Percentiles rank a stretch among this genome's conserved stretches.
These are phyloP conservation scores for Brassicogethes aeneus DNA, from an alignment of 2,888 invertebrate species.

Conservation along the genomic window DNA sequence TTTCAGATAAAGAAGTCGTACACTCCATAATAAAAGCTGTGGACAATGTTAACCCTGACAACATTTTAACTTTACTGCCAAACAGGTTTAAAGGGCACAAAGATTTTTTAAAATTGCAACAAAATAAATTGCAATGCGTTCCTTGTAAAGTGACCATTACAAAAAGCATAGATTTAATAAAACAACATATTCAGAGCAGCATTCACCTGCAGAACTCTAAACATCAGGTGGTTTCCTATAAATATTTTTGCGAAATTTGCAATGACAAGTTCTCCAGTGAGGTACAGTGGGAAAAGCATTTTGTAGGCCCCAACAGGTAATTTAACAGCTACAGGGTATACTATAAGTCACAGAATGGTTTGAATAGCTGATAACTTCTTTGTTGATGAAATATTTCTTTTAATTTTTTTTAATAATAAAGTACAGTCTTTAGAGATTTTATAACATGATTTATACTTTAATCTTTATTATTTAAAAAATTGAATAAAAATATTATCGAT, in stretches of 20 bases:
- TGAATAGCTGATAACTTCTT: too few relatives aligned
- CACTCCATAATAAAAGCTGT: constrained; percentile 21
- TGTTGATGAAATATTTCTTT: neutral
- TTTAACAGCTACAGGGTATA: constrained; percentile 13
- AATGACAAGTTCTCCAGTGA: constrained; percentile 18
- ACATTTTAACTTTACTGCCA: constrained; percentile 17
- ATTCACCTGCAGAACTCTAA: constrained; percentile 9
- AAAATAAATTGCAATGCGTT: constrained; percentile 12
- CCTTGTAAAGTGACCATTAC: constrained; percentile 17
- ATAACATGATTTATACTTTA: too few relatives aligned
- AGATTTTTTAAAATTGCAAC: constrained; percentile 12
- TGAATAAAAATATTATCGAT: neutral
- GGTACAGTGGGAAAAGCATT: constrained; percentile 24
- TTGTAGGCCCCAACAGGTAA: constrained; percentile 16
- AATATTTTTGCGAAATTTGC: constrained; percentile 32
- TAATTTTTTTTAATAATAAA: neutral
- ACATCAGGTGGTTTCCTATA: constrained; percentile 16
- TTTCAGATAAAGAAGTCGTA: too few relatives aligned
- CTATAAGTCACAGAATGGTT: too few relatives aligned
- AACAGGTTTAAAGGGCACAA: constrained; percentile 18
- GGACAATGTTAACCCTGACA: constrained; percentile 8
- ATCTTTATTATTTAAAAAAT: neutral
- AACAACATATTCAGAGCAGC: constrained; percentile 17
- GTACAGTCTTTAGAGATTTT: too few relatives aligned
- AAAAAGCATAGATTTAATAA: constrained; percentile 11